A percentile compares a stretch with the other conserved stretches of the same genome.
phyloP scores from a whole-genome alignment of 2,888 invertebrate genomes.

The Napeogenes inachia region DNA sequence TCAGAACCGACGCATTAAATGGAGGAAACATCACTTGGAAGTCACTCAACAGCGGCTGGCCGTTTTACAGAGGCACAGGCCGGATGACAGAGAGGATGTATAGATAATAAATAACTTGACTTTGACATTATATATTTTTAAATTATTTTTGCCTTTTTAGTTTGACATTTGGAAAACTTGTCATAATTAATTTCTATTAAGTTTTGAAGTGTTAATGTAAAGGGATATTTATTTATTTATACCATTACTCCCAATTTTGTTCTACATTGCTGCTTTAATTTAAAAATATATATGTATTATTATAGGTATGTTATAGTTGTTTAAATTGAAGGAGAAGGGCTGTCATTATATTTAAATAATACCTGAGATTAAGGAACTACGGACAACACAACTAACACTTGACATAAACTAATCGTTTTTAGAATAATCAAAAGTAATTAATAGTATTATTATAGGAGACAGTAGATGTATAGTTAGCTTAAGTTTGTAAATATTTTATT shows the following conservation, averaged over 20 bases:
- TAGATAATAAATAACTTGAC: conserved; percentile 25
- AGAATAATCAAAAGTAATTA: background rate
- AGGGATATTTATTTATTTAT: no score
- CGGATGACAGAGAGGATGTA: conserved; percentile 57
- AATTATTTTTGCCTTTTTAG: background rate
- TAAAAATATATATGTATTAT: no score
- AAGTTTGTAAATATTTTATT: conserved; percentile 2
- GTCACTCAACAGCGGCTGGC: conserved; percentile 91
- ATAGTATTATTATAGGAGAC: background rate
- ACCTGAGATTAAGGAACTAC: no score
- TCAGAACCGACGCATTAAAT: conserved; percentile 95
- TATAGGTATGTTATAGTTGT: no score
- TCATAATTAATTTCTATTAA: background rate
- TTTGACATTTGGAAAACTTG: background rate
- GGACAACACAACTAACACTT: no score
- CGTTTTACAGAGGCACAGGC: conserved; percentile 66
- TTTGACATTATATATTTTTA: background rate
- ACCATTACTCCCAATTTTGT: no score
- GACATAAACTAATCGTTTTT: no score
- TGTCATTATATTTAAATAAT: no score
- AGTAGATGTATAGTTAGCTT: conserved; percentile 3
- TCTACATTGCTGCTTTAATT: no score
- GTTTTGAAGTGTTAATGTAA: background rate
- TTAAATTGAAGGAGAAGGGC: no score
- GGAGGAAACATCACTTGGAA: conserved; percentile 96